These are phyloP conservation scores for Spisula solida DNA, from an alignment of 2,888 invertebrate genomes.

Conservation along the genomic window DNA sequence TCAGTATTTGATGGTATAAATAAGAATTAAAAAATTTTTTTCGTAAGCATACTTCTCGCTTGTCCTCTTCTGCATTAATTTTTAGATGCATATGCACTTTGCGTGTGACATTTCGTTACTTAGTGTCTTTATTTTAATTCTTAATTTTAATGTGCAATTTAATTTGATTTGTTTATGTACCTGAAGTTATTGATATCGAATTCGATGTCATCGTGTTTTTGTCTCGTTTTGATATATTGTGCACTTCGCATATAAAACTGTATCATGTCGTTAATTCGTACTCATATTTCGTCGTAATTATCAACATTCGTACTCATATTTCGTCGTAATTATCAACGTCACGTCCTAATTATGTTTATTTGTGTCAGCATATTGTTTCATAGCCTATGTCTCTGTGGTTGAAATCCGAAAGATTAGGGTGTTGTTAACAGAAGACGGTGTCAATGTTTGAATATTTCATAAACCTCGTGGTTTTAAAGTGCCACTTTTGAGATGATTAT, in stretches of 20 bases:
- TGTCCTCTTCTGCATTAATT: too few relatives aligned
- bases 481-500: conserved; percentile 34
- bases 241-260: not conserved
- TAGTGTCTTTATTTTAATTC: too few relatives aligned
- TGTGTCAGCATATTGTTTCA: not conserved
- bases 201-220: not conserved
- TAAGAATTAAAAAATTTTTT: too few relatives aligned
- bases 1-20: too few relatives aligned
- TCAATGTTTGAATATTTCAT: conserved; percentile 51
- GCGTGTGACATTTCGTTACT: too few relatives aligned
- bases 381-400: conserved; percentile 39
- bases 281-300: conserved; percentile 14
- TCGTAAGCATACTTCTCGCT: too few relatives aligned
- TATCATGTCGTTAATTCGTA: not conserved
- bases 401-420: conserved; percentile 28
- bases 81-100: too few relatives aligned
- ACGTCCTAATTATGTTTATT: not conserved
- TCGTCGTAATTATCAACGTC: not conserved
- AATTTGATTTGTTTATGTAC: too few relatives aligned
- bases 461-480: conserved; percentile 37
- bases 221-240: not conserved
- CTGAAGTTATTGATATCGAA: too few relatives aligned
- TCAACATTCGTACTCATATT: not conserved
- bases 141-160: too few relatives aligned
- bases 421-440: conserved; percentile 2